A percentile compares a stretch with the other conserved stretches of the same genome.
phyloP scores from a whole-genome alignment of 2,888 invertebrate genomes.

The Pseudococcus longispinus region DNA sequence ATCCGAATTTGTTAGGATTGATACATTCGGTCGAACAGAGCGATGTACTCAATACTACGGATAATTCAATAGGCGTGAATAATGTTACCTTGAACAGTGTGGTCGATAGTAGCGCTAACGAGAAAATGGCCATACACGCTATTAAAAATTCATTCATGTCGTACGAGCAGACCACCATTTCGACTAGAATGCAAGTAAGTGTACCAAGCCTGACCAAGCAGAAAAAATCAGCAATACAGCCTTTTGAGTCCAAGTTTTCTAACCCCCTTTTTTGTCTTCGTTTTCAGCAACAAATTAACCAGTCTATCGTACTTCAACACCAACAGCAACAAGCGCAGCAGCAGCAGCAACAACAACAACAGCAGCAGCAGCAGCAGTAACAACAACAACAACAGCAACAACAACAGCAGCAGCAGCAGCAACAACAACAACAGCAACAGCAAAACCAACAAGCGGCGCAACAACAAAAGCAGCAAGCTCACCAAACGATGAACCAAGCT shows the following conservation, averaged over 20 bases:
- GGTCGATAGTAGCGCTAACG: slow-evolving; percentile 65
- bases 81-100: slow-evolving; percentile 45
- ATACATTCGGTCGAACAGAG: slow-evolving; percentile 64
- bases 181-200: slow-evolving; percentile 24
- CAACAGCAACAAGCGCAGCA: slow-evolving; percentile 52
- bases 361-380: slow-evolving; percentile 46
- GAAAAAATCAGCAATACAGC: not conserved
- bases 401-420: not conserved
- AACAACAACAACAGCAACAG: slow-evolving; percentile 5
- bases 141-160: slow-evolving; percentile 92
- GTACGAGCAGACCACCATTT: slow-evolving; percentile 67
- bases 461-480: slow-evolving; percentile 16
- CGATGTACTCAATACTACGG: slow-evolving; percentile 20
- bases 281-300: slow-evolving; percentile 9
- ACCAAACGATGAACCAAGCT: slow-evolving; percentile 50
- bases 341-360: slow-evolving; percentile 39
- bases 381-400: slow-evolving; percentile 59
- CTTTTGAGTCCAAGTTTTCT: not conserved
- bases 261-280: not conserved
- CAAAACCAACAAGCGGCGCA: slow-evolving; percentile 59
- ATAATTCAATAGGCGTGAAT: slow-evolving; percentile 37
- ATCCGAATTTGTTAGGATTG: slow-evolving; percentile 63
- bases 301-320: slow-evolving; percentile 42
- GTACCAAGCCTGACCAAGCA: not conserved
- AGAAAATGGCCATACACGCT: slow-evolving; percentile 84